Conservation (phyloP, 1,140 invertebrate species). For the Neodiprion pinetum region DNA sequence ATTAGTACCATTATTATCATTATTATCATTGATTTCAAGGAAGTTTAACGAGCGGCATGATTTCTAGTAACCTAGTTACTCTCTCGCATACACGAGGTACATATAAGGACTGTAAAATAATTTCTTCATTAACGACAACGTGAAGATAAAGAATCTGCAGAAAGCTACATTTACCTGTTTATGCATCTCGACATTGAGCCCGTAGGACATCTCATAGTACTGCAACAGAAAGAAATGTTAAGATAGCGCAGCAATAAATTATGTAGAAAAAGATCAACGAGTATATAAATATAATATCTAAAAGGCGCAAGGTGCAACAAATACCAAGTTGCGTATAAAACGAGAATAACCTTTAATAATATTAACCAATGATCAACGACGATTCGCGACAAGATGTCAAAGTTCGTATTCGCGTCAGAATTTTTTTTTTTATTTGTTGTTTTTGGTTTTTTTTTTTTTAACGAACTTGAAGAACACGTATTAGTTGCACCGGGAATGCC, state of each 20-base stretch:
- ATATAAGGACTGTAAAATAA: no score
- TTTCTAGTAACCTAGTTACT: no score
- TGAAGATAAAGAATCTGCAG: no score
- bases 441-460: background rate
- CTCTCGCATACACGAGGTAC: no score
- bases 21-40: no score
- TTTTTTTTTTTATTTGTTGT: background rate
- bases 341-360: background rate
- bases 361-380: background rate
- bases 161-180: conserved; percentile 71
- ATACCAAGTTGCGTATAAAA: background rate
- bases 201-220: conserved; percentile 87
- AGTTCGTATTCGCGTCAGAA: no score
- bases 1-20: no score
- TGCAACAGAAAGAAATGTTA: conserved; percentile 62
- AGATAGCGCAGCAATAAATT: background rate
- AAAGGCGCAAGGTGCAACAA: no score
- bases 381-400: no score
- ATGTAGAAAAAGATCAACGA: background rate
- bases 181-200: conserved; percentile 83
- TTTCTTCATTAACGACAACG: no score
- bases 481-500: no score
- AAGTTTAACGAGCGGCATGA: no score
- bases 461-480: background rate
- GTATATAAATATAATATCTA: background rate